Conservation (phyloP, 2,797 vertebrate genomes). For the Peromyscus eremicus region DNA sequence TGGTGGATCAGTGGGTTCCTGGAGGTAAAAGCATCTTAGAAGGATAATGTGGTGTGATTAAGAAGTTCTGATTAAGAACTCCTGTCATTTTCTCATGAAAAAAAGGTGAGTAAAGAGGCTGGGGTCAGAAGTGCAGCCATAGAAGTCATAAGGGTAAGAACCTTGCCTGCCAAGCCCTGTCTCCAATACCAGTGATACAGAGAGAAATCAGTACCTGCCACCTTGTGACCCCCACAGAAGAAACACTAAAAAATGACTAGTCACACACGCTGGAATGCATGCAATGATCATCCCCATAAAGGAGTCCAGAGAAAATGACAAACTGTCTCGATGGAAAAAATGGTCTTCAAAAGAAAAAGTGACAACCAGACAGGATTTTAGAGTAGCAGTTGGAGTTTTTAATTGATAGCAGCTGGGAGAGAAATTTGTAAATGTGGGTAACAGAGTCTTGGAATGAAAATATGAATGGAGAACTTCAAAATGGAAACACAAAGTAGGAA, state of each 20-base stretch:
- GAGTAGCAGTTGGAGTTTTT: not conserved
- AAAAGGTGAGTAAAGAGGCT: slow-evolving; percentile 57
- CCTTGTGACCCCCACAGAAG: not conserved
- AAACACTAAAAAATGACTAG: not conserved
- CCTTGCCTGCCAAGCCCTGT: not conserved
- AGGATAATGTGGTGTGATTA: slow-evolving; percentile 77
- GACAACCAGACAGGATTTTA: not conserved
- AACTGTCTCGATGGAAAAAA: not conserved
- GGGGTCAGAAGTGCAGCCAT: slow-evolving; percentile 70
- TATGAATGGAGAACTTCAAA: not conserved
- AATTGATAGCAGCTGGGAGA: not conserved
- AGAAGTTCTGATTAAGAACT: slow-evolving; percentile 79
- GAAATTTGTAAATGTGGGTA: not conserved
- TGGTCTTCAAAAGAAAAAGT: not conserved
- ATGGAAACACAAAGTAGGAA: too few species aligned
- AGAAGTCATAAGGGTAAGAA: not conserved
- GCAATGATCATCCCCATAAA: rapidly evolving
- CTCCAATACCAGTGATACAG: not conserved
- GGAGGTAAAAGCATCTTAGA: slow-evolving; percentile 80
- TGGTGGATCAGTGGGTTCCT: slow-evolving; percentile 82
- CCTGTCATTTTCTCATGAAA: slow-evolving; percentile 69
- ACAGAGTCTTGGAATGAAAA: not conserved
- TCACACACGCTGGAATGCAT: not conserved
- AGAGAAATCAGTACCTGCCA: not conserved
- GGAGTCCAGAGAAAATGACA: not conserved